Evolutionary conservation across 2,888 invertebrate genomes (phyloP).

Genomic region (Rosalia funebris): DNA sequence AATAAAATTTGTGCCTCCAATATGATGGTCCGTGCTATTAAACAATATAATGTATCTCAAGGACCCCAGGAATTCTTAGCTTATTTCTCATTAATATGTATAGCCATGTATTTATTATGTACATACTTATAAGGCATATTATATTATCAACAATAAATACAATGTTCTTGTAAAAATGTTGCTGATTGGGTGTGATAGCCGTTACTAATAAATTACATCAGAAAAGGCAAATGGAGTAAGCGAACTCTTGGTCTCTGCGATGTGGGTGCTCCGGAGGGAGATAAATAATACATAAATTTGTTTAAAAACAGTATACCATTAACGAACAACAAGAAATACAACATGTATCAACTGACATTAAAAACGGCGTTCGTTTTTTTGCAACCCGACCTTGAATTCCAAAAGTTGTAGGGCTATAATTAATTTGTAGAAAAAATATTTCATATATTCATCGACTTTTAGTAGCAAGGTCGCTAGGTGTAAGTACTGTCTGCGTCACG

Average conservation of each 20-base stretch:
- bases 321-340: conserved; percentile 1
- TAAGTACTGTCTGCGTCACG: no score
- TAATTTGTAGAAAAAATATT: not conserved
- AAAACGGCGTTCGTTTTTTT: conserved; percentile 2
- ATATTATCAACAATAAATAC: not conserved
- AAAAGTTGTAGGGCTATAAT: not conserved
- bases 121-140: not conserved
- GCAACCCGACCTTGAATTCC: conserved; percentile 1
- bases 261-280: not conserved
- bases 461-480: not conserved
- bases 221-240: not conserved
- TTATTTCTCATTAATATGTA: no score
- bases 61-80: no score
- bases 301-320: conserved; percentile 2
- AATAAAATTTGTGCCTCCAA: no score
- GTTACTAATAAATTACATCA: conserved; percentile 4
- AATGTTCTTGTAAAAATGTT: not conserved
- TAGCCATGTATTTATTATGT: no score
- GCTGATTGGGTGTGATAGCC: not conserved
- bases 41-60: no score
- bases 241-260: not conserved
- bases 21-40: no score
- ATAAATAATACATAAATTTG: conserved; percentile 2
- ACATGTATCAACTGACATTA: conserved; percentile 5
- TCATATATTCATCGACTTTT: not conserved